Base-by-base conservation (phyloP, 2,888 invertebrate species). In the Drosophila macrospina region DNA sequence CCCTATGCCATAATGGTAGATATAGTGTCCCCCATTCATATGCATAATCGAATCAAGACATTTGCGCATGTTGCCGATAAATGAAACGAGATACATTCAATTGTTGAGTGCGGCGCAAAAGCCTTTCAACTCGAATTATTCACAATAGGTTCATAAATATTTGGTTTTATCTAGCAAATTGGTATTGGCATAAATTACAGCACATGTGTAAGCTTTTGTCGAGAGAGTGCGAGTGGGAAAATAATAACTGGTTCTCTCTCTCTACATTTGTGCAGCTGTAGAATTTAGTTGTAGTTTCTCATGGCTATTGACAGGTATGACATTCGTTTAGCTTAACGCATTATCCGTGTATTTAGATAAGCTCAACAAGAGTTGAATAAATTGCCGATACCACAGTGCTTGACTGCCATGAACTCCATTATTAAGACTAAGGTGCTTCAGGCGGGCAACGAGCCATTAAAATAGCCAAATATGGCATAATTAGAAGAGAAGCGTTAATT, bases 111-210 rank as follows among this genome's bases (percentile, higher is more conserved):
- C 48, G 48, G 13, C 28, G 54, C 48, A 62, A 16, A 24, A 72
- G 34, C 61, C 67, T 76, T 80, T 86, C 69, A 77, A 64, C 66
- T 71, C 30, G 37, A 67, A 56, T 74, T 69, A 73, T 83, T 63
- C 76, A 76, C 65, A 86, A 80, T 74, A 51, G 55, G 51, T 51
- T 65, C 66, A 80, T 76, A 77, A 80, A 81, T 77, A 80, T 70
- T 44, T 48, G 61, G 62, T 20, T 67, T 80, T 80, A 80, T 83
- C 63, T 55, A 37, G 51, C 24, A 41, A 56, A 74, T 52, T 37
- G 41, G 10, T 63, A 30, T 55, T 59, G 60, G 56, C 60, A 61
- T 70, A 70, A 51, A 70, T 75, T 61, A 62, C 51, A 37, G 47
- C 36, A 20, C 30, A 10, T 15, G 42, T 52, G 48, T 26, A 47